phyloP scores from a whole-genome alignment of 2,113 vertebrate species.

The Myrmecophaga tridactyla region DNA sequence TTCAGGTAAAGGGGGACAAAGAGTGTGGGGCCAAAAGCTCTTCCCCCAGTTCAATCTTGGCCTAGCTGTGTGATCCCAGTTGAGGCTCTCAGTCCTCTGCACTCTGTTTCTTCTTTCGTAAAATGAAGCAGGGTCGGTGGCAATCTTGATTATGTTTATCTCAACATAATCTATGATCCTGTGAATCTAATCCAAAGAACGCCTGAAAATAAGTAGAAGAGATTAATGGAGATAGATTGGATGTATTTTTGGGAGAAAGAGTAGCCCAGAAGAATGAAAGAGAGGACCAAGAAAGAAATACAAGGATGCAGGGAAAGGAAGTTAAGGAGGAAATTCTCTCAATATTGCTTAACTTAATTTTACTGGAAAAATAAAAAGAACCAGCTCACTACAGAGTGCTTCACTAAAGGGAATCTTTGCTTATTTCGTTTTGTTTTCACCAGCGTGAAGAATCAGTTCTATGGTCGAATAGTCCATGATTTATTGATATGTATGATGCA shows the following conservation, averaged over 20 bases:
- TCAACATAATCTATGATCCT: not conserved
- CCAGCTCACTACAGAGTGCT: not conserved
- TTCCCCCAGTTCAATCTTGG: not conserved
- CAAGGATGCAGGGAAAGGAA: not conserved
- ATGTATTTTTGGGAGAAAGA: not conserved
- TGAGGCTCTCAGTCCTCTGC: not conserved
- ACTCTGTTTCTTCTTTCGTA: not conserved
- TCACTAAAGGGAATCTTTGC: not conserved
- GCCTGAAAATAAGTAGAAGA: not conserved
- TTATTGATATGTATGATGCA: not conserved
- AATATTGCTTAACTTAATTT: not conserved
- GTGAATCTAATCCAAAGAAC: not conserved
- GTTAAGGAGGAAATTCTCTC: not conserved
- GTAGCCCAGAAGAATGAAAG: not conserved
- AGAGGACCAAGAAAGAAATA: not conserved
- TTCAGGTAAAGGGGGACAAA: not conserved
- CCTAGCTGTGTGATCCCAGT: not conserved
- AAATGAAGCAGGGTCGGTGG: not conserved
- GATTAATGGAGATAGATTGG: not conserved
- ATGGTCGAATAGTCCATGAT: not conserved
- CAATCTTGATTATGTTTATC: not conserved
- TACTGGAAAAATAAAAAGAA: not conserved
- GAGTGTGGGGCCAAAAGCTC: not conserved
- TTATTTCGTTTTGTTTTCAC: not conserved
- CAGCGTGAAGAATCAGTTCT: not conserved